These are phyloP conservation scores for Hylyphantes graminicola DNA, from an alignment of 1,140 invertebrate species.

Conservation along the genomic window DNA sequence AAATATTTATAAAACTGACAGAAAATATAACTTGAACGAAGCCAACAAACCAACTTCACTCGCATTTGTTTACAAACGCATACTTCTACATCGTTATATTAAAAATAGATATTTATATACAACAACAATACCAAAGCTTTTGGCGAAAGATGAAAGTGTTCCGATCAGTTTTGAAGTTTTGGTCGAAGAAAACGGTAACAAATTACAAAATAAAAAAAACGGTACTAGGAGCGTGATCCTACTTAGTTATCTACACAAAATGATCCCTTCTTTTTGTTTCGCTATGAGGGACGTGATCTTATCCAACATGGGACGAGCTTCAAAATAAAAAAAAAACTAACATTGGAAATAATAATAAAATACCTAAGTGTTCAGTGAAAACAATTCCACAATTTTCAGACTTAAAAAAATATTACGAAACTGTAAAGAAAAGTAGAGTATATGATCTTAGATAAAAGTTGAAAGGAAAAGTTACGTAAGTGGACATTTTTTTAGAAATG, in stretches of 20 bases:
- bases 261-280: slow-evolving; percentile 26
- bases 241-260: slow-evolving; percentile 34
- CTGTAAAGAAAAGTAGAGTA: slow-evolving; percentile 30
- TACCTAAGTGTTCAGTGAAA: slow-evolving; percentile 27
- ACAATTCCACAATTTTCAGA: slow-evolving; percentile 45
- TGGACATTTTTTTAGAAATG: too few species aligned
- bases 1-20: too few species aligned
- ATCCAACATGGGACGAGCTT: neutral
- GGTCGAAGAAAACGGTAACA: slow-evolving; percentile 32
- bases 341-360: slow-evolving; percentile 27
- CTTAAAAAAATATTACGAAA: neutral
- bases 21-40: too few species aligned
- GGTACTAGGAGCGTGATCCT: slow-evolving; percentile 27
- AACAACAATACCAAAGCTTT: slow-evolving; percentile 28
- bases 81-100: slow-evolving; percentile 38
- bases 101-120: slow-evolving; percentile 30
- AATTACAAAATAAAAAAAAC: slow-evolving; percentile 26
- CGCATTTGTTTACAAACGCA: slow-evolving; percentile 36
- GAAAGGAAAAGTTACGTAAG: neutral
- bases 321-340: slow-evolving; percentile 1
- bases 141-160: slow-evolving; percentile 18
- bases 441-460: neutral
- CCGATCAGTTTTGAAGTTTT: slow-evolving; percentile 47
- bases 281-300: slow-evolving; percentile 41
- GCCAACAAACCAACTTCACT: neutral